phyloP scores from a whole-genome alignment of 2,113 vertebrate species.

The Saguinus midas region DNA sequence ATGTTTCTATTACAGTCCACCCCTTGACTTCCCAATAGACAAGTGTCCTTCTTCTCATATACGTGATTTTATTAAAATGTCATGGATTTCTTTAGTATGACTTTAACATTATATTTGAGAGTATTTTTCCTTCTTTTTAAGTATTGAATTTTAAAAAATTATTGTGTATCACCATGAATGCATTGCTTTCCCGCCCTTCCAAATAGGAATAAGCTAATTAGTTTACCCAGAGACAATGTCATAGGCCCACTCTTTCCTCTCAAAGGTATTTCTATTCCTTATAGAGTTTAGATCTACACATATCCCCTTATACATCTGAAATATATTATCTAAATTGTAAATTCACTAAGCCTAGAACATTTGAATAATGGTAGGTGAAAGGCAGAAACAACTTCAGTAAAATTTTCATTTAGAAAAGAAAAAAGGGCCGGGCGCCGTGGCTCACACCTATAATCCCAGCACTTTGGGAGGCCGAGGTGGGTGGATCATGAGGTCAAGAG shows the following conservation, averaged over 20 bases:
- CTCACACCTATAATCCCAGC: no score
- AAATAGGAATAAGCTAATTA: not conserved
- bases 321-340: not conserved
- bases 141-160: not conserved
- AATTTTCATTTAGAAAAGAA: not conserved
- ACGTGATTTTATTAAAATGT: not conserved
- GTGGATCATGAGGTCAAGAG: no score
- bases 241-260: not conserved
- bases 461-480: no score
- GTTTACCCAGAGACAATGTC: not conserved
- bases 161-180: not conserved
- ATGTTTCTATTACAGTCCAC: not conserved
- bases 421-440: not conserved
- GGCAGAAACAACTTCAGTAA: not conserved
- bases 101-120: not conserved
- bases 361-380: not conserved
- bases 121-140: not conserved
- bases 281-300: not conserved
- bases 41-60: not conserved
- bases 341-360: not conserved
- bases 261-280: not conserved
- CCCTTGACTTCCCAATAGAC: not conserved
- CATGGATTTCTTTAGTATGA: not conserved
- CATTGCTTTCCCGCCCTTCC: not conserved
- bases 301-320: not conserved